Percentiles rank a stretch among this genome's conserved stretches.
phyloP scores from a whole-genome alignment of 2,797 vertebrate species.

The Girardinus metallicus region DNA sequence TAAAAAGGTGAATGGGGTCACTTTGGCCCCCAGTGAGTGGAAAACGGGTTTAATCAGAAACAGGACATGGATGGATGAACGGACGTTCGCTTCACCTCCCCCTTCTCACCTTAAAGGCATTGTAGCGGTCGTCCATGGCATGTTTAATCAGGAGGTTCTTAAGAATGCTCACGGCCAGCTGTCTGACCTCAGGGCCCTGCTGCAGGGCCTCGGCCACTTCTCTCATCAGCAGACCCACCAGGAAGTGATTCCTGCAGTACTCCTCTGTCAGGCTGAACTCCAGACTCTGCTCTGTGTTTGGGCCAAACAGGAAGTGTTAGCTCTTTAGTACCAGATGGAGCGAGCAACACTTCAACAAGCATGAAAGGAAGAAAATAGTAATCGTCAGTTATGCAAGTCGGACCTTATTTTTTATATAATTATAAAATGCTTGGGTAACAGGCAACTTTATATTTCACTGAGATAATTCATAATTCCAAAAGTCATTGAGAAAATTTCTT shows the following conservation, averaged over 20 bases:
- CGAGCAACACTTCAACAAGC: background rate
- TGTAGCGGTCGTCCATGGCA: constrained; percentile 93
- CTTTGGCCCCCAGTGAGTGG: background rate
- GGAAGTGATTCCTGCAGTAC: constrained; percentile 94
- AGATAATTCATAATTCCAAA: background rate
- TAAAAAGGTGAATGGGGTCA: background rate
- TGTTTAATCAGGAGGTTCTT: constrained; percentile 98
- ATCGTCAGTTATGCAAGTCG: too few species aligned
- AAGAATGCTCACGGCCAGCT: constrained; percentile 88
- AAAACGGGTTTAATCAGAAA: background rate
- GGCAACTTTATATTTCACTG: background rate
- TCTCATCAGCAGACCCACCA: constrained; percentile 92
- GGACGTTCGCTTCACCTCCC: background rate
- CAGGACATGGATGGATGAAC: background rate
- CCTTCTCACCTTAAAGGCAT: constrained; percentile 84
- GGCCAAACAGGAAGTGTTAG: constrained; percentile 19
- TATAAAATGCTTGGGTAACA: background rate
- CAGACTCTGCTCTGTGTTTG: constrained; percentile 88
- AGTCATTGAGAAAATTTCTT: background rate
- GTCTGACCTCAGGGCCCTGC: constrained; percentile 89
- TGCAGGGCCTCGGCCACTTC: constrained; percentile 90
- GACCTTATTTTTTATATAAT: background rate
- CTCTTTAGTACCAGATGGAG: background rate
- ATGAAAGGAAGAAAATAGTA: background rate
- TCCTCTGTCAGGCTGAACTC: constrained; percentile 96